Evolutionary conservation across 2,888 invertebrate species (phyloP), one percentile per base, ranked within the genome.

Genomic region (Eupithecia pulchellata): DNA sequence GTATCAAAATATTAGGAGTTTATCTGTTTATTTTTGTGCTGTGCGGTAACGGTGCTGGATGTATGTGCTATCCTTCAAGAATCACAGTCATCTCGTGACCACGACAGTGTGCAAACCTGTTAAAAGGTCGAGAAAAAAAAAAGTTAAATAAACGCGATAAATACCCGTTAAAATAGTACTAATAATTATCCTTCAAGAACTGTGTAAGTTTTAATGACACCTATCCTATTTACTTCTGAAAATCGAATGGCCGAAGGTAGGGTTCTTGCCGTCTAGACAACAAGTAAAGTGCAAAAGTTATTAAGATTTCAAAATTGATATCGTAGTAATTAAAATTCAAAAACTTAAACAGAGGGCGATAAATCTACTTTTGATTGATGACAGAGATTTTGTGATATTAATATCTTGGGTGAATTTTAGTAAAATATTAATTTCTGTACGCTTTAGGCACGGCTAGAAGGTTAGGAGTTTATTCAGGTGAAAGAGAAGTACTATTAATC

Each of bases 231-330:
- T 3, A 57, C n/a, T n/a, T n/a, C n/a, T n/a, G n/a, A n/a, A n/a
- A n/a, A n/a, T n/a, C n/a, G n/a, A n/a, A 57, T 57, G 57, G 57
- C 13, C 14, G 57, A 57, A 3, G 14, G 11, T 4, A 61, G 20
- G 20, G 60, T 2, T 4, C 20, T 20, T 32, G 32, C 60, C 57
- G 17, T 25, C 61, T 20, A 32, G 14, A 61, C 25, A 61, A 34
- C n/a, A 30, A 17, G 5, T 72, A 62, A 73, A 72, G 67, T 66
- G 64, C 64, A 57, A 72, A n/a, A 75, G 67, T 74, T 69, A 73
- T 76, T 72, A 72, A 72, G 72, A 72, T 68, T 71, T 62, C 13
- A 36, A 66, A 64, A 27, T 30, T 60, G 66, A 71, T 71, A 64
- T 58, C 27, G 58, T n/a, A 13, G 32, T 64, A 66, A 66, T 71